Conservation (phyloP, 2,113 vertebrate species). For the Myrmecobius fasciatus region DNA sequence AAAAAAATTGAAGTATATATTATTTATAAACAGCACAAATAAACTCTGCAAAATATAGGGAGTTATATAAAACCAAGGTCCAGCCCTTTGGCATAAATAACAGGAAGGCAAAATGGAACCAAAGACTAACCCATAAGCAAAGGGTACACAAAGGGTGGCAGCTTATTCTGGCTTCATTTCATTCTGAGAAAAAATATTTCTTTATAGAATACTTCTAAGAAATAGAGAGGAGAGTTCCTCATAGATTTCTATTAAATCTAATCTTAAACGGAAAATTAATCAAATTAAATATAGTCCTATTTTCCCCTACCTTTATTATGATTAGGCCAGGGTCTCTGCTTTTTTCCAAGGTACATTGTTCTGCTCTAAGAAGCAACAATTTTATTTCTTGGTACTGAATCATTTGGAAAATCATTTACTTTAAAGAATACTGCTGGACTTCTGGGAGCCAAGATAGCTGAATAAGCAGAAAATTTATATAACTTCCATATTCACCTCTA, state of each 20-base stretch:
- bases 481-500: too few species aligned
- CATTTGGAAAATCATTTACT: slow-evolving; percentile 11
- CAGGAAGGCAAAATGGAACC: background rate
- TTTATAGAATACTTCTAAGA: background rate
- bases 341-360: slow-evolving; percentile 29
- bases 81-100: background rate
- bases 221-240: slow-evolving; percentile 7
- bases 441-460: too few species aligned
- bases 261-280: slow-evolving; percentile 34
- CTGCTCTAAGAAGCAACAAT: background rate
- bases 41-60: background rate
- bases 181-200: slow-evolving; percentile 26
- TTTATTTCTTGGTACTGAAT: slow-evolving; percentile 17
- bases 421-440: background rate
- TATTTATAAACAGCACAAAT: slow-evolving; percentile 21
- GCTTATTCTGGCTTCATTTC: background rate
- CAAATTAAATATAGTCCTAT: background rate
- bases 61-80: background rate
- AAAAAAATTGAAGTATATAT: background rate
- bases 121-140: background rate
- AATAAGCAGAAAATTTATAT: too few species aligned
- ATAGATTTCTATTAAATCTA: slow-evolving; percentile 2
- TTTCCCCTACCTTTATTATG: background rate
- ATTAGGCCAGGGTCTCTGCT: background rate
- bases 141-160: background rate